phyloP scores from a whole-genome alignment of 2,113 vertebrate species.

The Paralichthys olivaceus region DNA sequence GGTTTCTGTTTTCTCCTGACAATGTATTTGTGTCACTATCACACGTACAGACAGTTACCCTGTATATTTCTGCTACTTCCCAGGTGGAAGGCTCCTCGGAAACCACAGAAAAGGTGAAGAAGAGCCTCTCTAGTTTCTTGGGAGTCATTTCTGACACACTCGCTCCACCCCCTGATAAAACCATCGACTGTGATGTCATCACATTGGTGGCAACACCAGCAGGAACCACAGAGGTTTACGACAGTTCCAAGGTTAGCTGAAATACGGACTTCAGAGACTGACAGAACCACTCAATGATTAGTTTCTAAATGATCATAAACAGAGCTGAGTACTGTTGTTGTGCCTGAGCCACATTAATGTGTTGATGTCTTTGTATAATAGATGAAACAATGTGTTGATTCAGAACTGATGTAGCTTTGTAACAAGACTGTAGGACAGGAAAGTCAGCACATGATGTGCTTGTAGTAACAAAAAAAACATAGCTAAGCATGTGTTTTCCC shows the following conservation, averaged over 20 bases:
- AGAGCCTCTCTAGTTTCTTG: constrained; percentile 93
- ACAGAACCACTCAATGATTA: background rate
- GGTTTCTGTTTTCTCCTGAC: background rate
- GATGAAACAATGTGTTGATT: constrained; percentile 13
- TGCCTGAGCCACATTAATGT: background rate
- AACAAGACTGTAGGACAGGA: background rate
- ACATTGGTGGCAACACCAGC: constrained; percentile 94
- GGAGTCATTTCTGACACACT: constrained; percentile 97
- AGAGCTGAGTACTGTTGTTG: background rate
- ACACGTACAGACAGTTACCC: background rate
- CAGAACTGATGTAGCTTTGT: constrained; percentile 1
- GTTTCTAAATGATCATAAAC: background rate
- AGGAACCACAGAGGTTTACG: constrained; percentile 95
- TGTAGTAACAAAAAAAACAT: background rate
- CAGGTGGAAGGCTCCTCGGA: constrained; percentile 92
- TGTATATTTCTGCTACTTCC: background rate
- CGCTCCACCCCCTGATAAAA: constrained; percentile 95
- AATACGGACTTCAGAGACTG: background rate
- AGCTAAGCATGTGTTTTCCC: constrained; percentile 41
- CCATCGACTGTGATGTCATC: constrained; percentile 98
- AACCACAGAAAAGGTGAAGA: constrained; percentile 94
- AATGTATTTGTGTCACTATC: background rate
- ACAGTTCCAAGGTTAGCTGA: constrained; percentile 90
- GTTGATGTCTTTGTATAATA: background rate
- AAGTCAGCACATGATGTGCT: constrained; percentile 15